phyloP scores from a whole-genome alignment of 2,888 invertebrate genomes.

The Andrena dorsata region DNA sequence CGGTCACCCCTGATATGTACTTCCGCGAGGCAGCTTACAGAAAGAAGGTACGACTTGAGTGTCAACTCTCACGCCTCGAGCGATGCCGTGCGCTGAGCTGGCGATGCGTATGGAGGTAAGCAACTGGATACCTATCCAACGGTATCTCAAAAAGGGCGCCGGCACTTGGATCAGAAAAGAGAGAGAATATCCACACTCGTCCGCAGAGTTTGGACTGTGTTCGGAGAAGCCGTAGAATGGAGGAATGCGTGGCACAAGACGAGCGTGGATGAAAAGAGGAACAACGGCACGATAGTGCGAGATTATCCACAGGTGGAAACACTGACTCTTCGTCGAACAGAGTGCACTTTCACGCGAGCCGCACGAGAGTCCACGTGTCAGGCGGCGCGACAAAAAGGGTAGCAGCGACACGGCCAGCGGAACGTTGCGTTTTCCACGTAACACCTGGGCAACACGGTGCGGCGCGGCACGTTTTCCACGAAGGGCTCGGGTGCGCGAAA shows the following conservation, averaged over 20 bases:
- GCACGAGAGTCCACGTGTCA: conserved; percentile 42
- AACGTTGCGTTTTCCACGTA: conserved; percentile 12
- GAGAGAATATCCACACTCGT: too few species aligned
- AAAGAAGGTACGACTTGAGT: background rate
- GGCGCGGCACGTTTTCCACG: conserved; percentile 18
- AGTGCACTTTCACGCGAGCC: conserved; percentile 47
- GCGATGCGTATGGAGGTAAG: too few species aligned
- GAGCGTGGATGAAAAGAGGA: background rate
- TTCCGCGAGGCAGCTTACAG: background rate
- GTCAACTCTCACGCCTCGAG: background rate
- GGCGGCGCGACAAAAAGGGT: conserved; percentile 29
- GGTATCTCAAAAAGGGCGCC: too few species aligned
- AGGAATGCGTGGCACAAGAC: background rate
- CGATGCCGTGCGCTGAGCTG: background rate
- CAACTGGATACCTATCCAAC: too few species aligned
- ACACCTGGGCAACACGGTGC: conserved; percentile 4
- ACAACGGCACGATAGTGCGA: background rate
- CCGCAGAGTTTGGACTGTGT: too few species aligned
- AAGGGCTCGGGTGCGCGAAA: conserved; percentile 2
- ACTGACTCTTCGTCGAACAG: background rate
- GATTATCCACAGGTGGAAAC: conserved; percentile 58
- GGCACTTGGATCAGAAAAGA: too few species aligned
- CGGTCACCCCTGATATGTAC: conserved; percentile 31
- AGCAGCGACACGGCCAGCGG: background rate
- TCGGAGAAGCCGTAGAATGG: background rate